Conservation (phyloP, 2,113 vertebrate species). For the Dromiciops gliroides region DNA sequence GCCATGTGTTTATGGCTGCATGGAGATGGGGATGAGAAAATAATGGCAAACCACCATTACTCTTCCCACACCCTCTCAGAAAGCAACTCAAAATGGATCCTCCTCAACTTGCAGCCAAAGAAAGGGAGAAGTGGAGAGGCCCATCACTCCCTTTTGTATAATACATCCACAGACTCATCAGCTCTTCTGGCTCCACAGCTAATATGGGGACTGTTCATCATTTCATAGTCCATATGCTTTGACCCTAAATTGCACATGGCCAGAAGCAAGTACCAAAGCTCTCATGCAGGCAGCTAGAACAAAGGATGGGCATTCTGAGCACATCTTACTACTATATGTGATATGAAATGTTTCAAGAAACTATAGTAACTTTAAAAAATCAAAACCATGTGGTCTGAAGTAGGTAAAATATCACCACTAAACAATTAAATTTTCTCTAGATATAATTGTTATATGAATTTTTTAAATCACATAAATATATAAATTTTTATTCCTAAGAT, state of each 20-base stretch:
- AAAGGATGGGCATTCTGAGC: neutral
- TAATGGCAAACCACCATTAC: neutral
- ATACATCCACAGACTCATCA: neutral
- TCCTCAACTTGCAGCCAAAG: neutral
- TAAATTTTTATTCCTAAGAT: slow-evolving; percentile 72
- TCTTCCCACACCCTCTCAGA: neutral
- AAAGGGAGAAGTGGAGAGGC: neutral
- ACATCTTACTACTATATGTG: neutral
- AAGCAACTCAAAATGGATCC: neutral
- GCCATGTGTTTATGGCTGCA: neutral
- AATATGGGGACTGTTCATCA: neutral
- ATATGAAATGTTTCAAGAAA: slow-evolving; percentile 65
- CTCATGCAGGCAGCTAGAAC: neutral
- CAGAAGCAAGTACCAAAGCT: neutral
- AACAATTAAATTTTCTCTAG: slow-evolving; percentile 71
- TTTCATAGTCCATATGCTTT: neutral
- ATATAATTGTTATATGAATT: slow-evolving; percentile 73
- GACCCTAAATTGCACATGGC: neutral
- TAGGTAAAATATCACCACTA: slow-evolving; percentile 71
- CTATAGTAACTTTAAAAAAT: slow-evolving; percentile 72
- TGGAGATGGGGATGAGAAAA: neutral
- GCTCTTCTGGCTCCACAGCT: neutral
- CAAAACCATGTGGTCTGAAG: slow-evolving; percentile 74
- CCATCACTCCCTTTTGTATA: neutral
- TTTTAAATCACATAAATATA: slow-evolving; percentile 36